phyloP scores from a whole-genome alignment of 2,888 invertebrate species.

The Drosophila parthenogenetica region DNA sequence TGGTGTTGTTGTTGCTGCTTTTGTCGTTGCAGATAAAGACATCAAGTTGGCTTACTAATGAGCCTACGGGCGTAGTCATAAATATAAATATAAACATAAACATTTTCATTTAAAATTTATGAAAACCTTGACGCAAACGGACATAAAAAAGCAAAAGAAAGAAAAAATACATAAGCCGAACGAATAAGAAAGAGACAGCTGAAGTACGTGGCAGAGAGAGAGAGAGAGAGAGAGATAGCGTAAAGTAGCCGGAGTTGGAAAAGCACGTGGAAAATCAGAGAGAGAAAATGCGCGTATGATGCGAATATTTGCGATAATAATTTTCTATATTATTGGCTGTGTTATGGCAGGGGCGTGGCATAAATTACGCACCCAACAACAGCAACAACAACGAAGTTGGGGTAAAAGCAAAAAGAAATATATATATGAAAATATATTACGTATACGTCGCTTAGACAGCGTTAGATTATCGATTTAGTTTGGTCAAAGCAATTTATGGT shows the following conservation, averaged over 20 bases:
- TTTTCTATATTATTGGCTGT: conserved; percentile 72
- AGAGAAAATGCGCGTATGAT: conserved; percentile 54
- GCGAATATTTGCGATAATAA: conserved; percentile 73
- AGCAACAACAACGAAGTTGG: conserved; percentile 8
- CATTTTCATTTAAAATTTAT: conserved; percentile 65
- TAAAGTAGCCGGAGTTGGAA: neutral
- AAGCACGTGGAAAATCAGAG: conserved; percentile 53
- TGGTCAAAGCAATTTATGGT: conserved; percentile 39
- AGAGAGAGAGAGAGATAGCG: conserved; percentile 5
- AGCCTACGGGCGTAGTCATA: conserved; percentile 46
- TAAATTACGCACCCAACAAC: conserved; percentile 59
- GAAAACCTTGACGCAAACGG: conserved; percentile 54
- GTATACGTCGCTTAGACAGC: conserved; percentile 42
- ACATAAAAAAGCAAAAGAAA: conserved; percentile 26
- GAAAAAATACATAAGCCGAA: conserved; percentile 42
- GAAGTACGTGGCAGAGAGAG: neutral
- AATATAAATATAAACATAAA: conserved; percentile 64
- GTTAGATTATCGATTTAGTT: conserved; percentile 49
- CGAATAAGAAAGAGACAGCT: conserved; percentile 19
- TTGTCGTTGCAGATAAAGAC: conserved; percentile 47
- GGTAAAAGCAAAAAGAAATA: conserved; percentile 11
- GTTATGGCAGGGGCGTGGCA: conserved; percentile 76
- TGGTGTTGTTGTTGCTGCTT: conserved; percentile 20
- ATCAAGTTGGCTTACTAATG: conserved; percentile 58
- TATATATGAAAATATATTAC: conserved; percentile 50